phyloP scores from a whole-genome alignment of 2,888 invertebrate species.

The Epirrhoe alternata region DNA sequence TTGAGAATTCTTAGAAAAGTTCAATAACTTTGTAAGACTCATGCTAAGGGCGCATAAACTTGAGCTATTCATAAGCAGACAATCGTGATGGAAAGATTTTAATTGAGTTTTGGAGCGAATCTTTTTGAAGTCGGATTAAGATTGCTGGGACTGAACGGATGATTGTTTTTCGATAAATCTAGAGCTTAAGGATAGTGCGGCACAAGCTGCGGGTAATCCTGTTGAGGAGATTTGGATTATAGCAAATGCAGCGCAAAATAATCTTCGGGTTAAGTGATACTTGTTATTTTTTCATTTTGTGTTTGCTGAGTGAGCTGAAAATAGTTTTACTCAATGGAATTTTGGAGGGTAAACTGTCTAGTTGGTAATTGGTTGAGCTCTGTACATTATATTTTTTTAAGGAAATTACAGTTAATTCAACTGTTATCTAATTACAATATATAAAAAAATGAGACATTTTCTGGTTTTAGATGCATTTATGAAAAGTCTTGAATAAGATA shows the following conservation, averaged over 20 bases:
- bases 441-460: too few relatives aligned
- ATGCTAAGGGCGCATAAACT: slow-evolving; percentile 30
- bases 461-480: too few relatives aligned
- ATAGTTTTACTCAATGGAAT: not conserved
- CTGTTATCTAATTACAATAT: too few relatives aligned
- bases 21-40: not conserved
- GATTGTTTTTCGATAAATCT: slow-evolving; percentile 37
- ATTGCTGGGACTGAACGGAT: slow-evolving; percentile 22
- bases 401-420: too few relatives aligned
- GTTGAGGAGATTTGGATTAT: not conserved
- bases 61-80: slow-evolving; percentile 47
- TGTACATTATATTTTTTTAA: too few relatives aligned
- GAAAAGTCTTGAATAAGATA: too few relatives aligned
- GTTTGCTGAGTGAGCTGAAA: not conserved
- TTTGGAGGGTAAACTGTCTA: not conserved
- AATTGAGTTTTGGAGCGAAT: slow-evolving; percentile 51
- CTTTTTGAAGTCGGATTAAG: slow-evolving; percentile 47
- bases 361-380: too few relatives aligned
- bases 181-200: slow-evolving; percentile 17
- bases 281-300: not conserved
- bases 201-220: slow-evolving; percentile 4
- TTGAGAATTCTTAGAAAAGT: not conserved
- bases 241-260: not conserved
- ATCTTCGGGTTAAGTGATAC: not conserved
- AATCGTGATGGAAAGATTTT: slow-evolving; percentile 48